A percentile compares a stretch with the other conserved stretches of the same genome.
phyloP scores from a whole-genome alignment of 2,797 vertebrate genomes.

The Clarias platycephalus region DNA sequence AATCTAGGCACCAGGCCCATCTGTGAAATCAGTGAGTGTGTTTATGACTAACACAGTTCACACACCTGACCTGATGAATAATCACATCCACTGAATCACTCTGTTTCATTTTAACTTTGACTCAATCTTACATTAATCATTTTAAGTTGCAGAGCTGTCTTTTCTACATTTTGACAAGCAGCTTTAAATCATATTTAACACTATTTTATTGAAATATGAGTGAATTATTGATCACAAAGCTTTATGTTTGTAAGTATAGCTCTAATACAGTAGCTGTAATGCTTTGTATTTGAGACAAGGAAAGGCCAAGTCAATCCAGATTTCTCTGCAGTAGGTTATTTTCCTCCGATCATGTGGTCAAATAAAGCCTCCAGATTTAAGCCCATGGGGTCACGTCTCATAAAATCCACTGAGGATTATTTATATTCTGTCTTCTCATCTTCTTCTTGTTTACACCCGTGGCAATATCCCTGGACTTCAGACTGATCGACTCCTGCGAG shows the following conservation, averaged over 20 bases:
- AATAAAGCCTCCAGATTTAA: constrained; percentile 51
- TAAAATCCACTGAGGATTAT: constrained; percentile 42
- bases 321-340: constrained; percentile 34
- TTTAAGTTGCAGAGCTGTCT: background rate
- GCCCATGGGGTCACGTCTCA: constrained; percentile 56
- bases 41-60: background rate
- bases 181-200: background rate
- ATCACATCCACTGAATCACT: constrained; percentile 6
- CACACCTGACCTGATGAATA: constrained; percentile 18
- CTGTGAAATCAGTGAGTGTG: constrained; percentile 23
- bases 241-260: background rate
- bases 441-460: constrained; percentile 71
- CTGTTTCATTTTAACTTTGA: constrained; percentile 6
- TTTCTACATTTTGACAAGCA: background rate
- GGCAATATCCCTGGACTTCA: constrained; percentile 65
- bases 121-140: background rate
- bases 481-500: constrained; percentile 14
- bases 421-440: constrained; percentile 59
- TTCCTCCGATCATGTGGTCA: constrained; percentile 44
- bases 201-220: constrained; percentile 10
- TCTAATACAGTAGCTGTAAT: constrained; percentile 28
- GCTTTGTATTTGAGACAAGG: constrained; percentile 21
- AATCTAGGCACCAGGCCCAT: background rate
- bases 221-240: background rate
- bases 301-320: constrained; percentile 41